A percentile compares a stretch with the other conserved stretches of the same genome.
phyloP scores from a whole-genome alignment of 2,113 vertebrate species.

The Poecilia latipinna region DNA sequence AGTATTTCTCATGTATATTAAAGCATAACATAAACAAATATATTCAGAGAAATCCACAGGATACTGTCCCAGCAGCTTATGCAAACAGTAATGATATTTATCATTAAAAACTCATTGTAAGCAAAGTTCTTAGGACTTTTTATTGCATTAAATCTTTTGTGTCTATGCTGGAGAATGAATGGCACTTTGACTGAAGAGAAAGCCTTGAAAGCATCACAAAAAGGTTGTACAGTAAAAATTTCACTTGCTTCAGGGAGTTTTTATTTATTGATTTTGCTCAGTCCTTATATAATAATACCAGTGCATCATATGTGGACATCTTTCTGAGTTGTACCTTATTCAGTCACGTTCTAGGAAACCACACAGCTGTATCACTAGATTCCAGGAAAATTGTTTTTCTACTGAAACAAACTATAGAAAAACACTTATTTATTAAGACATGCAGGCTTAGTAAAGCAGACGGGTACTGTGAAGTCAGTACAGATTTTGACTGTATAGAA shows the following conservation, averaged over 20 bases:
- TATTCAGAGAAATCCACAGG: not conserved
- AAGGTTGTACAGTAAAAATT: constrained; percentile 23
- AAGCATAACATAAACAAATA: not conserved
- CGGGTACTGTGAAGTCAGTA: not conserved
- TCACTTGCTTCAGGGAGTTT: constrained; percentile 36
- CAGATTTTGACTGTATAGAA: constrained; percentile 15
- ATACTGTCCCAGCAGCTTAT: not conserved
- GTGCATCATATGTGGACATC: constrained; percentile 35
- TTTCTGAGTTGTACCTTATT: constrained; percentile 20
- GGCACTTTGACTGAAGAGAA: not conserved
- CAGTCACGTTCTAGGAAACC: not conserved
- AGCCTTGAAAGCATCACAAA: constrained; percentile 19
- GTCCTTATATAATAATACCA: constrained; percentile 37
- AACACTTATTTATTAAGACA: not conserved
- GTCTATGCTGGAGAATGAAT: not conserved
- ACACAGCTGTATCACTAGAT: constrained; percentile 14
- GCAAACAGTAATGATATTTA: not conserved
- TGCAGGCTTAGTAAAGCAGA: constrained; percentile 4
- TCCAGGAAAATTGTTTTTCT: constrained; percentile 2
- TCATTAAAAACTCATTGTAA: not conserved
- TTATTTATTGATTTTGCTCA: constrained; percentile 9
- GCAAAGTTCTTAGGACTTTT: not conserved
- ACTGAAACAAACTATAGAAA: not conserved
- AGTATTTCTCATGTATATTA: too few species aligned
- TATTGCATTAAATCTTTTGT: not conserved